Evolutionary conservation across 2,113 vertebrate species (phyloP).

Genomic region (Echinops telfairi): DNA sequence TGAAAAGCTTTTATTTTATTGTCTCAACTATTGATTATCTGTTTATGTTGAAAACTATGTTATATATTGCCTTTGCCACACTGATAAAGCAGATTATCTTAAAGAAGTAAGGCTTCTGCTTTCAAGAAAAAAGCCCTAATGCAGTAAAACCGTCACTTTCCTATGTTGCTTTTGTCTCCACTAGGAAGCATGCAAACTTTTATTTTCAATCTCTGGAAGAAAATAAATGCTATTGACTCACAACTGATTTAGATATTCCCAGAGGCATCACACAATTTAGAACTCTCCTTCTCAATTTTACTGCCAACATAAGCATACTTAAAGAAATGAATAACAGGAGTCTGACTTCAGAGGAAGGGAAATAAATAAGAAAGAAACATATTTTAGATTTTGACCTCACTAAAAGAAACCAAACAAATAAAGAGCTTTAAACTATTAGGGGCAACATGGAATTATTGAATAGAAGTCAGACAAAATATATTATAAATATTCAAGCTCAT

Average conservation of each 20-base stretch:
- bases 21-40: slow-evolving; percentile 88
- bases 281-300: slow-evolving; percentile 80
- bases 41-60: slow-evolving; percentile 82
- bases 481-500: background rate
- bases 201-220: slow-evolving; percentile 76
- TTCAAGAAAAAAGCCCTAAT: slow-evolving; percentile 73
- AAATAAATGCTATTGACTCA: slow-evolving; percentile 83
- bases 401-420: background rate
- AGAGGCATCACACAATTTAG: slow-evolving; percentile 69
- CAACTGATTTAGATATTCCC: slow-evolving; percentile 78
- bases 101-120: slow-evolving; percentile 80
- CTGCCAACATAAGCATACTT: slow-evolving; percentile 82
- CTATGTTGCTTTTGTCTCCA: slow-evolving; percentile 71
- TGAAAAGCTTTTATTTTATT: slow-evolving; percentile 88
- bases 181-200: slow-evolving; percentile 76
- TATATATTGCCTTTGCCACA: slow-evolving; percentile 78
- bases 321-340: slow-evolving; percentile 77
- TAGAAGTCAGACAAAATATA: background rate
- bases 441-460: background rate
- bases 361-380: slow-evolving; percentile 52
- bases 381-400: slow-evolving; percentile 7
- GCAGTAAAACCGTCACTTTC: slow-evolving; percentile 71
- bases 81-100: slow-evolving; percentile 85
- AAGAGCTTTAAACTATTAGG: background rate
- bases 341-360: slow-evolving; percentile 64